These are phyloP conservation scores for Phodopus roborovskii DNA, from an alignment of 2,113 vertebrate species.

Conservation along the genomic window DNA sequence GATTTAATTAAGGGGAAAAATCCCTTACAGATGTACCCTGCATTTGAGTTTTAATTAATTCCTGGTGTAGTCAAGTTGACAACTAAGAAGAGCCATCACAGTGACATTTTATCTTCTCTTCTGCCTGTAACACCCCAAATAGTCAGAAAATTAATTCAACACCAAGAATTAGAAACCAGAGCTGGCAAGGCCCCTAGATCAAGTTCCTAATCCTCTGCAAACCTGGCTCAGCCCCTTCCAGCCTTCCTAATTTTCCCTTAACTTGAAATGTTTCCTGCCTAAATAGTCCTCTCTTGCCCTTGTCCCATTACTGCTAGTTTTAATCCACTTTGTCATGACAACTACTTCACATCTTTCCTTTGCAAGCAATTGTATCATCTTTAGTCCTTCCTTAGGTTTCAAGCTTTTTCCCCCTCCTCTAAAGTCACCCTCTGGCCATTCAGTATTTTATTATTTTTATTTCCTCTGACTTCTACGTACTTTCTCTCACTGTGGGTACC, in stretches of 20 bases:
- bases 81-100: neutral
- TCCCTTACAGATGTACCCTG: neutral
- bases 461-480: neutral
- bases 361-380: conserved; percentile 35
- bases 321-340: conserved; percentile 21
- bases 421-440: conserved; percentile 48
- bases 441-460: conserved; percentile 35
- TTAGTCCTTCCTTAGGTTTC: conserved; percentile 40
- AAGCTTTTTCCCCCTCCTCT: neutral
- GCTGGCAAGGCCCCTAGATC: conserved; percentile 30
- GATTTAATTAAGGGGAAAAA: neutral
- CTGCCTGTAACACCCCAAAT: neutral
- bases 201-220: conserved; percentile 34
- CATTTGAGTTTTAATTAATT: neutral
- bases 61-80: neutral
- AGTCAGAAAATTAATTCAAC: neutral
- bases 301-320: conserved; percentile 57
- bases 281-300: conserved; percentile 23
- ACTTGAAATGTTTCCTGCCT: conserved; percentile 34
- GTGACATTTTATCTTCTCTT: neutral
- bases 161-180: conserved; percentile 43
- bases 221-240: neutral
- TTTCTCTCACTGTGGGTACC: conserved; percentile 9
- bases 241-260: conserved; percentile 34
- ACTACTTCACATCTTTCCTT: conserved; percentile 54